Evolutionary conservation across 1,140 invertebrate genomes (phyloP).

Genomic region (Hirudo medicinalis): DNA sequence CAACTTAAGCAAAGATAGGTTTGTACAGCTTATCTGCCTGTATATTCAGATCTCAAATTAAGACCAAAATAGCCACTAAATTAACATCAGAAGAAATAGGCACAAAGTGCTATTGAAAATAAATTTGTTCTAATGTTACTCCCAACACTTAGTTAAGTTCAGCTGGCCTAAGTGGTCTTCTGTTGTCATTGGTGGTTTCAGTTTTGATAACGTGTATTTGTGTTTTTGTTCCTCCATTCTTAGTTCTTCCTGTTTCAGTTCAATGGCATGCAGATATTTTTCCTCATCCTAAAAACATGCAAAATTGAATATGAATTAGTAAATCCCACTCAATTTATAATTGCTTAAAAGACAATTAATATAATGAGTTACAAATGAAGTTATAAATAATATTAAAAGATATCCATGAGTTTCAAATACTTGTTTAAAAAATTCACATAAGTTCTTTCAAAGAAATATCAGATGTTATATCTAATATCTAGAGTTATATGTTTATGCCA

Average conservation of each 20-base stretch:
- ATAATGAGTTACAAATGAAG: not conserved
- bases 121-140: not conserved
- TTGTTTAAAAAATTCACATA: not conserved
- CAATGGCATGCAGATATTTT: not conserved
- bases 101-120: too few relatives aligned
- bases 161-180: constrained; percentile 6
- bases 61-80: too few relatives aligned
- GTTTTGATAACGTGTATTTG: not conserved
- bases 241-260: not conserved
- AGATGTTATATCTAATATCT: too few relatives aligned
- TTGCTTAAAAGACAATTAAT: not conserved
- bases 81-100: too few relatives aligned
- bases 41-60: too few relatives aligned
- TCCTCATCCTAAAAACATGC: constrained; percentile 12
- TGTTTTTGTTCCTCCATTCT: not conserved
- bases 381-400: too few relatives aligned
- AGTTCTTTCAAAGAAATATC: not conserved
- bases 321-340: not conserved
- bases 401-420: not conserved
- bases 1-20: too few relatives aligned
- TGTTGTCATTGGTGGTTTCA: not conserved
- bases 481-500: too few relatives aligned
- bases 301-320: not conserved
- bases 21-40: too few relatives aligned
- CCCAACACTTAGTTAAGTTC: constrained; percentile 12